These are phyloP conservation scores for Clepsis dumicolana DNA, from an alignment of 2,888 invertebrate species.

Conservation along the genomic window DNA sequence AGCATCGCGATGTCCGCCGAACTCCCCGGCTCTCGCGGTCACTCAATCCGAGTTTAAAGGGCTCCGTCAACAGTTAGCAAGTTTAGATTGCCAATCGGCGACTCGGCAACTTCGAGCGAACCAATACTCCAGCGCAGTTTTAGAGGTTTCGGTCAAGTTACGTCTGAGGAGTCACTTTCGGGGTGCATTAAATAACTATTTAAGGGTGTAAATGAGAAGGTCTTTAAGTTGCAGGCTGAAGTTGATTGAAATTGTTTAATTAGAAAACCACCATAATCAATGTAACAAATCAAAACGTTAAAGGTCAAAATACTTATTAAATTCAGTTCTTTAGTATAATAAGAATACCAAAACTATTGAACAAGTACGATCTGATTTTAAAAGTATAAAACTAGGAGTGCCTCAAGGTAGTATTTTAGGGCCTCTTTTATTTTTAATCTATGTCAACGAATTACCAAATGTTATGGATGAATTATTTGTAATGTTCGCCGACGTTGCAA, in stretches of 20 bases:
- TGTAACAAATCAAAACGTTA: background rate
- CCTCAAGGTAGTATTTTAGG: background rate
- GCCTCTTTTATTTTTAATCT: too few species aligned
- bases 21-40: slow-evolving; percentile 5
- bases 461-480: too few species aligned
- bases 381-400: too few species aligned
- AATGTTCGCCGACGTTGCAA: too few species aligned
- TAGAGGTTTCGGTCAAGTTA: slow-evolving; percentile 4
- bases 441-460: too few species aligned
- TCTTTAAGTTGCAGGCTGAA: background rate
- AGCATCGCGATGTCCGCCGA: background rate
- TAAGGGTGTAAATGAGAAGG: background rate
- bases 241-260: too few species aligned
- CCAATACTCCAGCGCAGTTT: slow-evolving; percentile 1
- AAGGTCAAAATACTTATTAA: background rate
- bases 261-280: background rate
- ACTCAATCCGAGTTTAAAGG: slow-evolving; percentile 9
- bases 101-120: slow-evolving; percentile 22
- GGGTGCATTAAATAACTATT: background rate
- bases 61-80: slow-evolving; percentile 25
- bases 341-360: too few species aligned
- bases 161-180: background rate
- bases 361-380: too few species aligned
- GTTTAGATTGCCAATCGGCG: slow-evolving; percentile 40
- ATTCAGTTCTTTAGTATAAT: too few species aligned